phyloP scores from a whole-genome alignment of 2,888 invertebrate genomes.

The Amphimallon solstitiale region DNA sequence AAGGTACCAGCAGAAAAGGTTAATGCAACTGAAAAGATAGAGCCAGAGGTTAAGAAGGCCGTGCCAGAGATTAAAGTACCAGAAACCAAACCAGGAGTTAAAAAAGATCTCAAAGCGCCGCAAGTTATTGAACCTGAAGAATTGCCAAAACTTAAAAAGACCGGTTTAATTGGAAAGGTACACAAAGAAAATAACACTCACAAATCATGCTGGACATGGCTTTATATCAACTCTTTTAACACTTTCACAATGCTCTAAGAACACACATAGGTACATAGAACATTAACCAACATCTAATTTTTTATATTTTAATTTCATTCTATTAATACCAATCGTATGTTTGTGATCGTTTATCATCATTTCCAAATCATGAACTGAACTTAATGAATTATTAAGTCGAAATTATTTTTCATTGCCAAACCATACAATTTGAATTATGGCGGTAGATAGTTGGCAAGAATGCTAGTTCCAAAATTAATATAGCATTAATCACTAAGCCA shows the following conservation, averaged over 20 bases:
- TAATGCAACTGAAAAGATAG: slow-evolving; percentile 45
- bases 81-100: slow-evolving; percentile 40
- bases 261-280: no score
- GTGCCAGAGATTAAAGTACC: slow-evolving; percentile 43
- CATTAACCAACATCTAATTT: no score
- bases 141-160: slow-evolving; percentile 37
- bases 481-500: not conserved
- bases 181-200: slow-evolving; percentile 6
- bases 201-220: no score
- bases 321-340: not conserved
- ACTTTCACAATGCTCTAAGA: no score
- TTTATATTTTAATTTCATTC: slow-evolving; percentile 27
- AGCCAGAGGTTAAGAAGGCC: slow-evolving; percentile 44
- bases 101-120: slow-evolving; percentile 50
- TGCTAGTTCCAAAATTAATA: slow-evolving; percentile 6
- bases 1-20: slow-evolving; percentile 59
- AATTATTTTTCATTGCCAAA: slow-evolving; percentile 8
- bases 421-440: slow-evolving; percentile 1
- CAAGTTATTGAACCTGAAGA: slow-evolving; percentile 50
- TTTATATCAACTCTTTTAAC: no score
- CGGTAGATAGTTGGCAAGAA: slow-evolving; percentile 3
- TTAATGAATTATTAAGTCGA: no score
- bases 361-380: no score
- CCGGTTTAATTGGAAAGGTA: slow-evolving; percentile 34
- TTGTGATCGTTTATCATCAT: not conserved